phyloP scores from a whole-genome alignment of 2,888 invertebrate species.

The Aleiodes alternator region DNA sequence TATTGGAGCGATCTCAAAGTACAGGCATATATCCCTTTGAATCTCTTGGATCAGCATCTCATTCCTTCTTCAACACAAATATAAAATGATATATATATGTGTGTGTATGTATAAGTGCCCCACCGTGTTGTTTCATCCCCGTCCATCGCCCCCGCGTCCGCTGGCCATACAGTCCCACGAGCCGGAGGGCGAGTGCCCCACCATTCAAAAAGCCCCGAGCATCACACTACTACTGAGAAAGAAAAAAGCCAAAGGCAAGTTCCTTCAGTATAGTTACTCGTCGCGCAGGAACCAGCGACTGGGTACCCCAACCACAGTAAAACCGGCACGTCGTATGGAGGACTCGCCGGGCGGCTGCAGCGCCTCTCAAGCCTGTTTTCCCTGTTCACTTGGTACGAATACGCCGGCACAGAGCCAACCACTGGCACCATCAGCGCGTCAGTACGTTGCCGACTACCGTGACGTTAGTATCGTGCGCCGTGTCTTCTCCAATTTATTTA shows the following conservation, averaged over 20 bases:
- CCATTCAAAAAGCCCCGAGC: slow-evolving; percentile 40
- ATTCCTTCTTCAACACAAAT: not conserved
- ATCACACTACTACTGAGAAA: slow-evolving; percentile 11
- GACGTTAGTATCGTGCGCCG: slow-evolving; percentile 62
- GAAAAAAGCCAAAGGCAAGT: slow-evolving; percentile 38
- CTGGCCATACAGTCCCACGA: slow-evolving; percentile 1
- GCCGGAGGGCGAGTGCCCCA: slow-evolving; percentile 47
- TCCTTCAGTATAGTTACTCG: slow-evolving; percentile 8
- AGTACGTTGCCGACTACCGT: slow-evolving; percentile 73
- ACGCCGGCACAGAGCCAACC: slow-evolving; percentile 52
- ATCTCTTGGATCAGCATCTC: not conserved
- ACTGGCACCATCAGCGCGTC: slow-evolving; percentile 63
- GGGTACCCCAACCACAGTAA: slow-evolving; percentile 44
- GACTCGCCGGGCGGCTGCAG: slow-evolving; percentile 54
- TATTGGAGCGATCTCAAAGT: not conserved
- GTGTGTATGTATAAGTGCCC: slow-evolving; percentile 11
- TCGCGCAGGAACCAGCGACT: slow-evolving; percentile 22
- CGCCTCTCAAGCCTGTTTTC: slow-evolving; percentile 60
- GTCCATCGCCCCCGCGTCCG: not conserved
- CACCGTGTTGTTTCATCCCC: slow-evolving; percentile 14
- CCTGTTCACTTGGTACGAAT: slow-evolving; percentile 58
- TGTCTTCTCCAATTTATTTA: not conserved
- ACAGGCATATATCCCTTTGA: no score
- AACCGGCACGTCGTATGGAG: slow-evolving; percentile 56
- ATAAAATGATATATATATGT: not conserved